These are phyloP conservation scores for Falco biarmicus DNA, from an alignment of 2,797 vertebrate species.

Conservation along the genomic window DNA sequence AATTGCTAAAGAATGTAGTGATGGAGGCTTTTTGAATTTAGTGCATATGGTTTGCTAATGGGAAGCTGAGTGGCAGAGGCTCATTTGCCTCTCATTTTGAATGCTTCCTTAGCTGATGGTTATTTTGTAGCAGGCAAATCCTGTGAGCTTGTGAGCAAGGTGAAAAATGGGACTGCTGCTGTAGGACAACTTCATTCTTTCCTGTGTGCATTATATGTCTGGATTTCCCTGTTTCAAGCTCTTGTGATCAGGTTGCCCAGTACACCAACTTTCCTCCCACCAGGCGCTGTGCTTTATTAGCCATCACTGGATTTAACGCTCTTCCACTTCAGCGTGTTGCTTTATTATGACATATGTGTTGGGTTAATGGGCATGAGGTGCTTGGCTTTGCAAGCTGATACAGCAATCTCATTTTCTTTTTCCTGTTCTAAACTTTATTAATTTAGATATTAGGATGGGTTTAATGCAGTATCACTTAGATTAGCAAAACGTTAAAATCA, in stretches of 20 bases:
- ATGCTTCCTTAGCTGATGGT: not conserved
- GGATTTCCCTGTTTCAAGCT: not conserved
- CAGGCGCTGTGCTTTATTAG: not conserved
- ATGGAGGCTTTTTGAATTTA: not conserved
- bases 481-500: not conserved
- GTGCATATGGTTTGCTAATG: not conserved
- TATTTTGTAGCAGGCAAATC: not conserved
- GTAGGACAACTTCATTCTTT: not conserved
- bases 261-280: not conserved
- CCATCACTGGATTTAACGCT: rapidly evolving
- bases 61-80: not conserved
- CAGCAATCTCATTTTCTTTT: not conserved
- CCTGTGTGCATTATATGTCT: not conserved
- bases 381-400: not conserved
- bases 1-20: not conserved
- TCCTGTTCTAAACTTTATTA: not conserved
- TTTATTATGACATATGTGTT: not conserved
- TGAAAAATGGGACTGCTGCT: not conserved
- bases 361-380: not conserved
- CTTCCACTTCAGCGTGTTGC: not conserved
- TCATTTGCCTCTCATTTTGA: not conserved
- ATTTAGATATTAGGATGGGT: not conserved
- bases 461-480: slow-evolving; percentile 18
- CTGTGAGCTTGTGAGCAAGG: not conserved
- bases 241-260: not conserved